Evolutionary conservation across 64 coral and sea anemone species (phyloP), one percentile per base, ranked within the genome.

Genomic region (Orbicella faveolata): DNA sequence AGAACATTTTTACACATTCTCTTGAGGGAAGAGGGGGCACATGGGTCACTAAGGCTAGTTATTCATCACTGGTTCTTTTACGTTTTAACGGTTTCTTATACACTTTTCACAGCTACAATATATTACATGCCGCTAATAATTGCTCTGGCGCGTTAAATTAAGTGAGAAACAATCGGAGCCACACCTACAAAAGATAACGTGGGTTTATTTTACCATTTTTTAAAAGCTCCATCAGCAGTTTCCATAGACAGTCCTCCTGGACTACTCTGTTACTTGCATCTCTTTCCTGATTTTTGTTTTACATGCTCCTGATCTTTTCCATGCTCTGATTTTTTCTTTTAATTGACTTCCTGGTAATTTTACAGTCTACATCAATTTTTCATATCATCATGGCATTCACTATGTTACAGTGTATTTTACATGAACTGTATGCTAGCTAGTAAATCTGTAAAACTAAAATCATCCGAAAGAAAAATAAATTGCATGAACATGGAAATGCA

Each of bases 321-420:
- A 67, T 67, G 20, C 26, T 77, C 36, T 16, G 15, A 37, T 3
- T 2, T 19, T 44, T 77, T n/a, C n/a, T n/a, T n/a, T n/a, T n/a
- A n/a, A n/a, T n/a, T n/a, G 34, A 44, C 0, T 14, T 77, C 16
- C 37, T 44, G 18, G 37, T 77, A 17, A 44, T 36, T 79, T 20
- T 44, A 76, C 74, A 79, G 39, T 79, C 76, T 53, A 53, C 76
- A 79, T 79, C 76, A 79, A 79, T 79, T 55, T 79, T 54, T 79
- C 77, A 79, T 79, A 23, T 15, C 33, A 39, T 79, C 51, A 79
- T 59, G 54, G 23, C 44, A 79, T 59, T 52, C 3, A 79, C 18
- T 54, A 79, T 54, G 77, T 26, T 55, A 54, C 20, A 79, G 77
- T 79, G 77, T 57, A 79, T 54, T 79, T 79, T 53, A 79, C 77